Conservation (phyloP, 2,113 vertebrate genomes). For the Pterocles gutturalis region DNA sequence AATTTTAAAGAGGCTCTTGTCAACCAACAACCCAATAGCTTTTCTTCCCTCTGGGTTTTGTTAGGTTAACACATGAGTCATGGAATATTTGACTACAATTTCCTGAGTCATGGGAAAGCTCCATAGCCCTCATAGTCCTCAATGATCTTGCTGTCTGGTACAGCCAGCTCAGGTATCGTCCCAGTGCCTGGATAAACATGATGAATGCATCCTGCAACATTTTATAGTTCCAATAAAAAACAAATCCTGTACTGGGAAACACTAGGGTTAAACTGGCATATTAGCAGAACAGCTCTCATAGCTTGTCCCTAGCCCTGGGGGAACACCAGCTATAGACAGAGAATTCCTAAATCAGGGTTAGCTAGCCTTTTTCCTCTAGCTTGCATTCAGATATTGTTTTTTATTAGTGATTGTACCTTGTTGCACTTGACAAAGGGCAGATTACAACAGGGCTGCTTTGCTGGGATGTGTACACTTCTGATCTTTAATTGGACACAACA, state of each 20-base stretch:
- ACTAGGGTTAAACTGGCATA: background rate
- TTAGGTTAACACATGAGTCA: slow-evolving; percentile 49
- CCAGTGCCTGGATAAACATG: background rate
- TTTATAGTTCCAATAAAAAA: background rate
- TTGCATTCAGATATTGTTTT: background rate
- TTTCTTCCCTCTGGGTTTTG: slow-evolving; percentile 35
- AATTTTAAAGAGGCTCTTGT: slow-evolving; percentile 22
- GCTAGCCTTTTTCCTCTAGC: background rate
- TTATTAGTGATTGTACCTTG: background rate
- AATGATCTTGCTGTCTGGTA: background rate
- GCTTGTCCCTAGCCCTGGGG: background rate
- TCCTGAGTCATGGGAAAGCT: slow-evolving; percentile 50
- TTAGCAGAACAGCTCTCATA: background rate
- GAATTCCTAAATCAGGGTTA: background rate
- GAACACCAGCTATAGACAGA: background rate
- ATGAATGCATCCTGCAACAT: background rate
- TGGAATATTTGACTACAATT: slow-evolving; percentile 1
- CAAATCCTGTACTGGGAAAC: background rate
- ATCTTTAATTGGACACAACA: background rate
- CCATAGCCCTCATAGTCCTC: background rate
- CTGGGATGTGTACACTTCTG: background rate
- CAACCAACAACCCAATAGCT: background rate
- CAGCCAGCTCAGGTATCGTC: background rate
- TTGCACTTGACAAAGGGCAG: background rate
- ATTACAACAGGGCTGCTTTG: background rate